phyloP scores from a whole-genome alignment of 37 sponge, comb jelly and placozoan species.

The Axinella damicornis region DNA sequence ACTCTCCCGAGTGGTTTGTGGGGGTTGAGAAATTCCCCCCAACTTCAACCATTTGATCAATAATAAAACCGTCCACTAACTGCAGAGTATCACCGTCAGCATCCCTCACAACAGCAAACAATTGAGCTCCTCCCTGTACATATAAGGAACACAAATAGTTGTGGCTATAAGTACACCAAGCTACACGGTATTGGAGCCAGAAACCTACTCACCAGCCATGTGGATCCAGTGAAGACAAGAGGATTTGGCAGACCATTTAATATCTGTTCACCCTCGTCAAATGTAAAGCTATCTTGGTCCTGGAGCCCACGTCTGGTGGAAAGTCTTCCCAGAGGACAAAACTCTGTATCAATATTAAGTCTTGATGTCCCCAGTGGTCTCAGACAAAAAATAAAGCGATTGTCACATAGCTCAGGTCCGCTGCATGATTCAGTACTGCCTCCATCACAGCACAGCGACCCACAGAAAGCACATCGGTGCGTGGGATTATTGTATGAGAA shows the following conservation, averaged over 20 bases:
- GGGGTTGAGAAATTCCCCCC: too few relatives aligned
- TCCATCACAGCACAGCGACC: constrained; percentile 10
- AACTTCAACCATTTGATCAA: too few relatives aligned
- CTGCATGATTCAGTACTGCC: background rate
- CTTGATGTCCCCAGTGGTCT: background rate
- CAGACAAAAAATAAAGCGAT: constrained; percentile 28
- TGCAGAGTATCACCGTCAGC: background rate
- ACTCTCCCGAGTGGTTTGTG: background rate
- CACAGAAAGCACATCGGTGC: background rate
- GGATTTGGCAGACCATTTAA: background rate
- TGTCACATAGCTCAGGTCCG: background rate
- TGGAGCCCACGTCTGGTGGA: background rate
- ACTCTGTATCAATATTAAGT: background rate
- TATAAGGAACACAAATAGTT: too few relatives aligned
- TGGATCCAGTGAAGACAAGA: constrained; percentile 5
- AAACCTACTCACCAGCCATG: background rate
- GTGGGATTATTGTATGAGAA: background rate
- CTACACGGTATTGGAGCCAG: too few relatives aligned
- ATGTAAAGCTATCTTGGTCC: background rate
- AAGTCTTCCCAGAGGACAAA: constrained; percentile 10
- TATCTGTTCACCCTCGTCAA: too few relatives aligned
- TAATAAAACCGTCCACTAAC: too few relatives aligned
- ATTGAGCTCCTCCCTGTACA: constrained; percentile 7
- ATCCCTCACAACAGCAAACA: background rate
- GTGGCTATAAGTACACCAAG: too few relatives aligned